Base-by-base conservation (phyloP, 1,140 invertebrate species). In the Heterodera carotae region DNA sequence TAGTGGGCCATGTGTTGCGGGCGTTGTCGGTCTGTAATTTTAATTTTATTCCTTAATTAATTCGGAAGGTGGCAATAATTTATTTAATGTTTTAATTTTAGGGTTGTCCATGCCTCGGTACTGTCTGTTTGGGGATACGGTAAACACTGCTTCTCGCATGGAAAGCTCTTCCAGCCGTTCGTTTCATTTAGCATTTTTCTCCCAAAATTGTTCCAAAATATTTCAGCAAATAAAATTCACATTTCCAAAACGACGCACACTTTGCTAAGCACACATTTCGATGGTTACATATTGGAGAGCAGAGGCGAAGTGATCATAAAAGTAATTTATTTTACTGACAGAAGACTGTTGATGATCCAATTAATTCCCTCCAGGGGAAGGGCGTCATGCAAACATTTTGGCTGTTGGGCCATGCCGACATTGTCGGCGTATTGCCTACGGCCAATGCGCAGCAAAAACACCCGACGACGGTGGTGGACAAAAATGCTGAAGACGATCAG, bases 141-240 rank as follows among this genome's bases (percentile, higher is more conserved):
- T 96, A 12, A 96, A 96, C 87, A 96, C 94, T 15, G 94, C 94
- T 0, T 93, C 92, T 1, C 90, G 94, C 81, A 95, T 96, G 94
- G 94, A 97, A 89, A 89, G 87, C 33, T 88, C 39, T 43, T 43
- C 39, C 6, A 43, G 39, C 39, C 39, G 39, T 43, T 0, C 0
- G 39, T 43, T 43, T 82, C 25, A 88, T 89, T 22, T 88, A 89
- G 85, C 84, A 90, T 90, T 84, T 80, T 81, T 81, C 56, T 70
- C 39, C n/a, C n/a, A n/a, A n/a, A n/a, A 43, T 43, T 43, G 39
- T 6, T 8, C 39, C 8, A 59, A n/a, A n/a, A n/a, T n/a, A n/a
- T 33, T 85, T 81, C 66, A 86, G 85, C 85, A 56, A 81, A 82
- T 27, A 68, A 75, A 68, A 88, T 86, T 68, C 85, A 86, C 70